Conservation (phyloP, 2,888 invertebrate genomes). For the Cheilosia vernalis region DNA sequence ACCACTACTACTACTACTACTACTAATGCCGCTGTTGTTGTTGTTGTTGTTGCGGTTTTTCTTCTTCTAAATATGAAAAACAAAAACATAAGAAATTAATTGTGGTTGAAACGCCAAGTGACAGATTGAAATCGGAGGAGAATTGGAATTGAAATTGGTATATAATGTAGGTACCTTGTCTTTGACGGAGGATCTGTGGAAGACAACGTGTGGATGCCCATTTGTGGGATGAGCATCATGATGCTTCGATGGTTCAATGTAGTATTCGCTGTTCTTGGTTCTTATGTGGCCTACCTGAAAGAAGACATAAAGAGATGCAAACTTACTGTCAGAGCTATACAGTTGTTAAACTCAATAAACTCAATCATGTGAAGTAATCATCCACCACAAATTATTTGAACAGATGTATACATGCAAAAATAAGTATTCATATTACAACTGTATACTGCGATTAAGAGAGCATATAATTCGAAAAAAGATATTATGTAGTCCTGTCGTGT, state of each 20-base stretch:
- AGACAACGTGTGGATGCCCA: slow-evolving; percentile 88
- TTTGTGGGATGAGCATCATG: slow-evolving; percentile 80
- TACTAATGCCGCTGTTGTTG: slow-evolving; percentile 81
- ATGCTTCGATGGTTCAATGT: slow-evolving; percentile 88
- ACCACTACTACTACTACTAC: slow-evolving; percentile 62
- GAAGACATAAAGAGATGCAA: slow-evolving; percentile 6
- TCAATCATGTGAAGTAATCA: slow-evolving; percentile 25
- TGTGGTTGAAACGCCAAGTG: slow-evolving; percentile 20
- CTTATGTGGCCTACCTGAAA: slow-evolving; percentile 88
- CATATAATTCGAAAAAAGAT: too few relatives aligned
- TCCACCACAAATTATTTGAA: slow-evolving; percentile 48
- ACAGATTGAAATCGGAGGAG: slow-evolving; percentile 34
- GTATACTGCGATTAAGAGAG: neutral
- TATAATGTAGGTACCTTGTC: slow-evolving; percentile 80
- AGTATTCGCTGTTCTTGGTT: slow-evolving; percentile 88
- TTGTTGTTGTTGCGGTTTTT: slow-evolving; percentile 81
- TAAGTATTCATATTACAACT: slow-evolving; percentile 15
- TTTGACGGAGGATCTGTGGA: slow-evolving; percentile 87
- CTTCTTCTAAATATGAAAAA: slow-evolving; percentile 78
- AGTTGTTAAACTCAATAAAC: neutral
- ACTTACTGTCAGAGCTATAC: slow-evolving; percentile 6
- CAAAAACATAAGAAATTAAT: neutral
- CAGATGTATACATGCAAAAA: neutral
- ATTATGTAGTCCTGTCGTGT: neutral
- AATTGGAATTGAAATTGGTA: neutral